Percentiles rank a stretch among this genome's conserved stretches.
Conservation (phyloP, 2,888 invertebrate genomes). For the Amaurobius ferox region DNA sequence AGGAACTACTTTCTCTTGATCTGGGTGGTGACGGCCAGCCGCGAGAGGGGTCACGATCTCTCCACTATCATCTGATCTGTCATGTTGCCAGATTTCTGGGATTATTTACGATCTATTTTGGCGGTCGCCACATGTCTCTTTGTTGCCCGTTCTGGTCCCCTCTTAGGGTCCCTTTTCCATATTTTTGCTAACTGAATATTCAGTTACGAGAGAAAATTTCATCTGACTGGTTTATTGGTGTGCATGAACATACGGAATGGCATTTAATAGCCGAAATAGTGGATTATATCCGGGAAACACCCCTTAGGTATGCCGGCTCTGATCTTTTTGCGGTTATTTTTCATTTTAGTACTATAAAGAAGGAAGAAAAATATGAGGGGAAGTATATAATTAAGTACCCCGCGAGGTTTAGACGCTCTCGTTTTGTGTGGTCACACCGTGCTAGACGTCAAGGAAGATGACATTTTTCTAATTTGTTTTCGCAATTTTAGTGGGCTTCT, state of each 20-base stretch:
- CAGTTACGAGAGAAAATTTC: conserved; percentile 15
- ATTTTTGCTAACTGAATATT: conserved; percentile 56
- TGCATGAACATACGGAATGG: not conserved
- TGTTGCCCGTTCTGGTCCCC: not conserved
- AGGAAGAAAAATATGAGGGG: not conserved
- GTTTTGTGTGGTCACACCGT: conserved; percentile 49
- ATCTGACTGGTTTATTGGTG: conserved; percentile 15
- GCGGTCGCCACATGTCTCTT: conserved; percentile 58
- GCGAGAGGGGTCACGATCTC: conserved; percentile 23
- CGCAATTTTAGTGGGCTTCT: not conserved
- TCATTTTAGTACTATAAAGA: conserved; percentile 9
- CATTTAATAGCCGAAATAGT: conserved; percentile 23
- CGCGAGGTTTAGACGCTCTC: conserved; percentile 15
- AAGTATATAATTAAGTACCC: conserved; percentile 50
- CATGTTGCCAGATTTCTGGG: conserved; percentile 44
- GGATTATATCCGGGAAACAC: conserved; percentile 64
- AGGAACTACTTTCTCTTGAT: not conserved
- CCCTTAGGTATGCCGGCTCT: conserved; percentile 21
- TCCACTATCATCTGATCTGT: conserved; percentile 65
- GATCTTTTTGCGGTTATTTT: not conserved
- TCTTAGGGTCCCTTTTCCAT: not conserved
- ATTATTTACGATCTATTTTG: conserved; percentile 51
- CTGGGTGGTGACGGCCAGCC: conserved; percentile 58
- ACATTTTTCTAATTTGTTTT: conserved; percentile 55
- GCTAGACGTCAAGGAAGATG: conserved; percentile 3